Evolutionary conservation across 2,797 vertebrate genomes (phyloP).

Genomic region (Gadopsis marmoratus): DNA sequence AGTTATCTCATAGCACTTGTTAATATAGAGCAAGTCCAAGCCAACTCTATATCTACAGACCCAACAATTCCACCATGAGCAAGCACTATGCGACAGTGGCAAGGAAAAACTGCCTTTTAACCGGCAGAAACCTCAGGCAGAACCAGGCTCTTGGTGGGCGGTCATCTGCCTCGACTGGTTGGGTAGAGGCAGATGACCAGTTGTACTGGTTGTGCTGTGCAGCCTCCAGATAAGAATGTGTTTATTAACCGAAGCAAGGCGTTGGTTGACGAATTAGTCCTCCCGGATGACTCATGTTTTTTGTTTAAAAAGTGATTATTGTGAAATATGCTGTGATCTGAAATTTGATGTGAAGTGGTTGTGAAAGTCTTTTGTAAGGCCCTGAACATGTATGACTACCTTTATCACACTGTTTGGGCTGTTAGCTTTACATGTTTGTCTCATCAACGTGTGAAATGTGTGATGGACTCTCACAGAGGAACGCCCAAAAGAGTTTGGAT

Average conservation of each 20-base stretch:
- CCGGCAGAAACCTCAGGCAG: too few relatives aligned
- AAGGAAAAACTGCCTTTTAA: too few relatives aligned
- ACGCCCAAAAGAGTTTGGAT: background rate
- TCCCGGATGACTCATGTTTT: background rate
- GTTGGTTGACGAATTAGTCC: constrained; percentile 13
- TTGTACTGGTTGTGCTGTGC: constrained; percentile 63
- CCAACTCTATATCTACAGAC: too few relatives aligned
- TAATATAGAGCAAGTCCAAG: too few relatives aligned
- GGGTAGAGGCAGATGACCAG: too few relatives aligned
- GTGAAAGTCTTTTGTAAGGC: background rate
- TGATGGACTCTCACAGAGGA: constrained; percentile 8
- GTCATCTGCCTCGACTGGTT: too few relatives aligned
- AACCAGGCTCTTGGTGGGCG: too few relatives aligned
- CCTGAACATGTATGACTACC: background rate
- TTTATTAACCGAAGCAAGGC: constrained; percentile 57
- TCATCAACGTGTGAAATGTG: constrained; percentile 8
- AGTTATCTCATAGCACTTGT: too few relatives aligned
- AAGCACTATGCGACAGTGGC: too few relatives aligned
- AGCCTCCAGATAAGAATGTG: constrained; percentile 68
- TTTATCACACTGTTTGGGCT: background rate
- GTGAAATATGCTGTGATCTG: constrained; percentile 4
- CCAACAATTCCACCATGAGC: too few relatives aligned
- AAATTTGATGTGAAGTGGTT: constrained; percentile 5
- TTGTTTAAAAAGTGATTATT: background rate
- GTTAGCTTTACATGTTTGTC: background rate